These are phyloP conservation scores for Dryococelus australis DNA, from an alignment of 2,888 invertebrate genomes.

Conservation along the genomic window DNA sequence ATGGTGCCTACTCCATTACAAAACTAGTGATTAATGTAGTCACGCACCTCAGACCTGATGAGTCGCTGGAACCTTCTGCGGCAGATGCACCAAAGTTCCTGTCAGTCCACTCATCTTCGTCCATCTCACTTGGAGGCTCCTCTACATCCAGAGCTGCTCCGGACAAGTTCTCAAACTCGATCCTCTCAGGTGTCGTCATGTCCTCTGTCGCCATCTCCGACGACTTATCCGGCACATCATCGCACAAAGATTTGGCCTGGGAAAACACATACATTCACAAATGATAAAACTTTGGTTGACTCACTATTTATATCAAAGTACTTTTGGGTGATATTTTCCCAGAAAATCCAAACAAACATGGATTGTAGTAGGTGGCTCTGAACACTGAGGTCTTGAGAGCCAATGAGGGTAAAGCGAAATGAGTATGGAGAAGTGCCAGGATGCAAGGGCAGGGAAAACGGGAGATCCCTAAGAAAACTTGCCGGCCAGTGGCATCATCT, in stretches of 20 bases:
- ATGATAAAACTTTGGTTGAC: neutral
- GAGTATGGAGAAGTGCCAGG: too few species aligned
- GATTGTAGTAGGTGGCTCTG: too few species aligned
- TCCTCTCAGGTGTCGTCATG: slow-evolving; percentile 73
- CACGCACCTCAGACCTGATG: slow-evolving; percentile 54
- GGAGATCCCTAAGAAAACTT: too few species aligned
- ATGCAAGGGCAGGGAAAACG: too few species aligned
- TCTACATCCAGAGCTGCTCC: slow-evolving; percentile 67
- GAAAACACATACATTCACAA: neutral
- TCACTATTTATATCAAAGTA: neutral
- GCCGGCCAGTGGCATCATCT: too few species aligned
- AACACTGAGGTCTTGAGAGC: too few species aligned
- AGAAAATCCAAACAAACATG: too few species aligned
- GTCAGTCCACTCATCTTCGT: slow-evolving; percentile 96
- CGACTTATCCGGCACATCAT: slow-evolving; percentile 18
- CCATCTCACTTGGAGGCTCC: slow-evolving; percentile 78
- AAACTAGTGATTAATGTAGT: too few species aligned
- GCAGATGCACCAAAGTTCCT: slow-evolving; percentile 87
- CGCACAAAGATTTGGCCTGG: slow-evolving; percentile 38
- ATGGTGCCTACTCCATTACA: too few species aligned
- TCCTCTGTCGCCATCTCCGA: slow-evolving; percentile 4
- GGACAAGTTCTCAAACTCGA: slow-evolving; percentile 79
- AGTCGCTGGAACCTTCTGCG: slow-evolving; percentile 73
- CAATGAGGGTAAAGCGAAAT: too few species aligned
- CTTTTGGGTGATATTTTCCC: too few species aligned